Base-by-base conservation (phyloP, 37 sponge, comb jelly and placozoan species). In the Petrosia ficiformis region DNA sequence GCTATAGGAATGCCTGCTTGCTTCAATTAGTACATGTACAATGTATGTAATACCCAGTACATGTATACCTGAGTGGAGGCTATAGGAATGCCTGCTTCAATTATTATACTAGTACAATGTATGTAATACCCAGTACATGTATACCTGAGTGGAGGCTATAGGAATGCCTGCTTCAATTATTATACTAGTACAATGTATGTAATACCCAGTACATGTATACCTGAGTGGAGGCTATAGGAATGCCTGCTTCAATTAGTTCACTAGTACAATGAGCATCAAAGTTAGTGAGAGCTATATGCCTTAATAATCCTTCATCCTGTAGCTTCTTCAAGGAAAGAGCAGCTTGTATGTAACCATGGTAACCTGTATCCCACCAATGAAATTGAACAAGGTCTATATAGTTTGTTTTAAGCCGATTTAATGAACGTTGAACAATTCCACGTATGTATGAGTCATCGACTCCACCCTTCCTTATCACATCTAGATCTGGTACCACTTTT, bases 401-500 rank as follows among this genome's bases (percentile, higher is more conserved):
- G 10, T 48, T n/a, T 5, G 67, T 36, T 42, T 77, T 68, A 1
- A 88, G 67, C 0, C 88, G 82, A 33, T 74, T 72, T 30, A 88
- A 57, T 1, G 88, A 82, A 3, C 88, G 72, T 24, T 52, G 42
- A 1, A 82, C 68, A 8, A 78, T 56, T 6, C 59, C 58, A 29
- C 74, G 59, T 19, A 88, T 39, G 54, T 88, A 88, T 0, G 25
- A 10, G 1, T 57, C 71, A 41, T 82, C 73, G 2, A 88, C 83
- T 39, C 36, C 19, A 34, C 64, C 31, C 19, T 59, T 5, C 4
- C 41, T 56, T 29, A 88, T 77, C 2, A 67, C 75, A 30, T 82
- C 75, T 25, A 88, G 48, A 57, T 88, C 88, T 16, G 88, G 83
- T 5, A 88, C 88, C 6, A 88, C 30, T 57, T 88, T 88, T 3